Percentiles rank a stretch among this genome's conserved stretches.
These are phyloP conservation scores for Emmelina monodactyla DNA, from an alignment of 2,888 invertebrate genomes.

Conservation along the genomic window DNA sequence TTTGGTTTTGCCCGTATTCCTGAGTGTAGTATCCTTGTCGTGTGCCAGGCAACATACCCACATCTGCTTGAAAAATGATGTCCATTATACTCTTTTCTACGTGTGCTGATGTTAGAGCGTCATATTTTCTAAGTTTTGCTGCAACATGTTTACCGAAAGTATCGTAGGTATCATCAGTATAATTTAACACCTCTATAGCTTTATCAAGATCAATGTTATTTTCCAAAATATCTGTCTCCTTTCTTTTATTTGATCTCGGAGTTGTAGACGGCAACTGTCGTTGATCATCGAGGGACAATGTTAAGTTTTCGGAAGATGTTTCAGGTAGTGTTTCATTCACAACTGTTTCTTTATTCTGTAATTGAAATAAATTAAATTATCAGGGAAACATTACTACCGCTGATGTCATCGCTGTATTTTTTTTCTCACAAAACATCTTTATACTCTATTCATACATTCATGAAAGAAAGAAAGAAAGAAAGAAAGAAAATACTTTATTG, in stretches of 20 bases:
- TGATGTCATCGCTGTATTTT: no score
- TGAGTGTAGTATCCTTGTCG: no score
- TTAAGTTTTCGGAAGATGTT: conserved; percentile 2
- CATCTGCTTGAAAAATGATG: conserved; percentile 10
- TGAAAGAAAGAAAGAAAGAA: no score
- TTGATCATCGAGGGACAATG: conserved; percentile 11
- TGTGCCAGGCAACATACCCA: no score
- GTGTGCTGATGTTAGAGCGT: conserved; percentile 7
- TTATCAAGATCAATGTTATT: conserved; percentile 10
- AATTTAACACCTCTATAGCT: conserved; percentile 12
- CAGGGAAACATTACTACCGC: conserved; percentile 3
- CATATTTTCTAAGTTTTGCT: conserved; percentile 10
- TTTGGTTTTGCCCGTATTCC: no score
- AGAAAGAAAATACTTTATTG: no score
- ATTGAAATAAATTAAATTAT: conserved; percentile 10
- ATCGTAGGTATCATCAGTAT: conserved; percentile 10
- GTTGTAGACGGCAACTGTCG: conserved; percentile 9
- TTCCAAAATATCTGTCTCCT: conserved; percentile 9
- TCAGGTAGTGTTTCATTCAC: no score
- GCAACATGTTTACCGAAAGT: conserved; percentile 9
- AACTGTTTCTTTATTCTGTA: conserved; percentile 9
- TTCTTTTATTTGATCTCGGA: conserved; percentile 12
- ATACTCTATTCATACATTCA: no score
- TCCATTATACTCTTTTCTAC: no score
- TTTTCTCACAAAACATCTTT: no score